Base-by-base conservation (phyloP, 1,140 invertebrate species). In the Nasonia giraulti region DNA sequence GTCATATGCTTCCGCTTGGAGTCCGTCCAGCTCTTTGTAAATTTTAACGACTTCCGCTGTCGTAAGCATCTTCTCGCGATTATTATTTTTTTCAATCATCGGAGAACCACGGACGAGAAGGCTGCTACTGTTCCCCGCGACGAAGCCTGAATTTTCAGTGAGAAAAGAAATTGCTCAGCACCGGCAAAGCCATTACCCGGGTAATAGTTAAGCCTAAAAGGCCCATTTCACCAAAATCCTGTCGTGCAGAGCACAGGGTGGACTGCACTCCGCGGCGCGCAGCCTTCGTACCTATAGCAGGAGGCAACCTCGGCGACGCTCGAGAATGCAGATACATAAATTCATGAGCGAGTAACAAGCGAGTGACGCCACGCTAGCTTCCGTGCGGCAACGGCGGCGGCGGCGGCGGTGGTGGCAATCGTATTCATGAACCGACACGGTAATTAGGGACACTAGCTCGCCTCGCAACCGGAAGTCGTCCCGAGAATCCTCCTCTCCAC, bases 341-440 rank as follows among this genome's bases (percentile, higher is more conserved):
- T 93, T 93, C 92, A 93, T 93, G 92, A 93, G 92, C 91, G 87
- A 89, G 91, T 92, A 93, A 93, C 91, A 92, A 91, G 37, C 90
- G 90, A 92, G 92, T 92, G 92, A 93, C 92, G 92, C 91, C 92
- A 93, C 91, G 92, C 91, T 93, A 93, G 90, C 90, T 92, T 92
- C 91, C 92, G 91, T 92, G 91, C 91, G 87, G 89, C 82, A 8
- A 71, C 69, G 20, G 77, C 81, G 66, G 75, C 40, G 68, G 71
- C 82, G 86, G 82, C 33, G 76, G 83, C 77, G 6, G 86, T 86
- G 84, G 88, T 87, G 86, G 91, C 92, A 92, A 92, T 93, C 91
- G 92, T 92, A 93, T 93, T 93, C 92, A 93, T 92, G 92, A 93
- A 92, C 91, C 92, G 92, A 93, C 92, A 92, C 92, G 92, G 92